A percentile compares a stretch with the other conserved stretches of the same genome.
Evolutionary conservation across 1,140 invertebrate species (phyloP).

Genomic region (Berghia stephanieae): DNA sequence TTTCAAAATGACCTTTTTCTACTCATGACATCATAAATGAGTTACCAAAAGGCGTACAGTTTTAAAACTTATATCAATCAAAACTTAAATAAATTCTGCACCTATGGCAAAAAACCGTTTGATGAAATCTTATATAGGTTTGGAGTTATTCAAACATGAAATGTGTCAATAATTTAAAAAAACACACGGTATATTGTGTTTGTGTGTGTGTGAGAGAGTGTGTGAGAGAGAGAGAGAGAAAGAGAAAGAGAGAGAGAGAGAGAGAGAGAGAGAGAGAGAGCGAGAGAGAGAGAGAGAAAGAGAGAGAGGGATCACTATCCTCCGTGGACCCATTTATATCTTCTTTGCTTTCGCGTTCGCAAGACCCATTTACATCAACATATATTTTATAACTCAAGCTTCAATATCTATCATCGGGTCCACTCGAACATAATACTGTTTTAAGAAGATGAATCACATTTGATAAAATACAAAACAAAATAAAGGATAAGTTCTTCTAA

Average conservation of each 20-base stretch:
- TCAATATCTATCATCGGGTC: neutral
- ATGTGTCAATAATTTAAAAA: no score
- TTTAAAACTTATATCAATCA: no score
- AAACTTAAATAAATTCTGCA: no score
- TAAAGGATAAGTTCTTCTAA: neutral
- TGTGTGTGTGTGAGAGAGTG: neutral
- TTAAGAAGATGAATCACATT: neutral
- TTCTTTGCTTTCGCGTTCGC: no score
- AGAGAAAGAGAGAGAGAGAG: slow-evolving; percentile 10
- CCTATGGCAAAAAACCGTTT: no score
- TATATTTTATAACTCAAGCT: neutral
- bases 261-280: no score
- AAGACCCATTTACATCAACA: neutral
- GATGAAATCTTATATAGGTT: no score
- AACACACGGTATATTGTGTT: neutral
- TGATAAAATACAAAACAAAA: no score
- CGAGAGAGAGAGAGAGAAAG: no score
- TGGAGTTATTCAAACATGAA: no score
- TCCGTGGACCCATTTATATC: neutral
- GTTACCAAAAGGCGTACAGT: no score
- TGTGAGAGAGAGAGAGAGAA: slow-evolving; percentile 8
- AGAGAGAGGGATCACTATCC: neutral
- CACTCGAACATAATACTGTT: neutral
- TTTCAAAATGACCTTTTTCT: neutral
- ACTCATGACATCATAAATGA: no score